A percentile compares a stretch with the other conserved stretches of the same genome.
These are phyloP conservation scores for Anolis apletophallus DNA, from an alignment of 2,797 vertebrate genomes.

Conservation along the genomic window DNA sequence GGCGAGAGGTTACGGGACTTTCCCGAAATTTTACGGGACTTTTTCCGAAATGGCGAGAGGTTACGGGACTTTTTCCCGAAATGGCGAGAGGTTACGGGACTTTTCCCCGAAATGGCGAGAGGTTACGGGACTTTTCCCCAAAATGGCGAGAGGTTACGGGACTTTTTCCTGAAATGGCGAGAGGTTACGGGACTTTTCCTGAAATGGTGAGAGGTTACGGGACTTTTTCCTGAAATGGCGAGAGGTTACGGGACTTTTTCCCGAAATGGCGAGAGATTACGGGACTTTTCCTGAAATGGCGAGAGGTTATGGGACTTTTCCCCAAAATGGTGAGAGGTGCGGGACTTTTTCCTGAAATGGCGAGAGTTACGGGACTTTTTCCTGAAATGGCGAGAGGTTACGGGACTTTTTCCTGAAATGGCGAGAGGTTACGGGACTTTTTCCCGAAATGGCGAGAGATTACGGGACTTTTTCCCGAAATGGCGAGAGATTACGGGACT, in stretches of 20 bases:
- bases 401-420: background rate
- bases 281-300: background rate
- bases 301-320: conserved; percentile 46
- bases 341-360: background rate
- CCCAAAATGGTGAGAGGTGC: conserved; percentile 23
- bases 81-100: conserved; percentile 27
- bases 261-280: conserved; percentile 36
- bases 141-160: conserved; percentile 31
- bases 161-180: background rate
- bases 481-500: conserved; percentile 41
- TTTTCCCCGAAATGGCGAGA: background rate
- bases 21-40: conserved; percentile 26
- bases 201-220: conserved; percentile 32
- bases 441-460: conserved; percentile 40
- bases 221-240: background rate
- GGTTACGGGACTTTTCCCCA: too few relatives aligned
- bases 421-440: conserved; percentile 44
- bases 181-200: too few relatives aligned
- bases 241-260: too few relatives aligned
- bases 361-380: too few relatives aligned
- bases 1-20: conserved; percentile 38
- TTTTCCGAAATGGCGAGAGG: conserved; percentile 3
- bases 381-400: conserved; percentile 39
- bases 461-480: background rate
- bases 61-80: too few relatives aligned